phyloP scores from a whole-genome alignment of 2,888 invertebrate genomes.

The Hedya salicella region DNA sequence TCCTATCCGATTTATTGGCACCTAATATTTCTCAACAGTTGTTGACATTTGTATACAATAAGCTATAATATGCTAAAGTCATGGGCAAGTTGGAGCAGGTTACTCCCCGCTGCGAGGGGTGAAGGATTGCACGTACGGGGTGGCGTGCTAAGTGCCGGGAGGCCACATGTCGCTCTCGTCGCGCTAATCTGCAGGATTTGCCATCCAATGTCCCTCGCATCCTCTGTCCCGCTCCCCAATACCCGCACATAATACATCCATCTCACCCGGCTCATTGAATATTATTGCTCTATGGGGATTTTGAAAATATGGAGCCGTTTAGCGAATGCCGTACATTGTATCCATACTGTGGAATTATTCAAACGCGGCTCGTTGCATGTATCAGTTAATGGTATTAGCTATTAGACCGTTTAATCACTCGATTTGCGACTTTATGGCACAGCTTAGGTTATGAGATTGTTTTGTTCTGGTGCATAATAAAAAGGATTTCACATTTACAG shows the following conservation, averaged over 20 bases:
- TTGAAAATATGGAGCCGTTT: slow-evolving; percentile 85
- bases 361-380: slow-evolving; percentile 81
- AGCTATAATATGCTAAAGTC: neutral
- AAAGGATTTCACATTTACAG: slow-evolving; percentile 2
- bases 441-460: slow-evolving; percentile 54
- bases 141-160: slow-evolving; percentile 79
- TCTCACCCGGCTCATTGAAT: slow-evolving; percentile 81
- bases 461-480: slow-evolving; percentile 31
- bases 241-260: slow-evolving; percentile 61
- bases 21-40: neutral
- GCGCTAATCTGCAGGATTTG: slow-evolving; percentile 84
- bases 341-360: slow-evolving; percentile 83
- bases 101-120: slow-evolving; percentile 49
- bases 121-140: slow-evolving; percentile 58
- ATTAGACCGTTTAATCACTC: slow-evolving; percentile 81
- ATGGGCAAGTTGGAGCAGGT: slow-evolving; percentile 31
- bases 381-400: slow-evolving; percentile 85
- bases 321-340: slow-evolving; percentile 83
- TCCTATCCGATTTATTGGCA: too few relatives aligned
- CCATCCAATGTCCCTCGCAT: slow-evolving; percentile 77
- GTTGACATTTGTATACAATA: neutral
- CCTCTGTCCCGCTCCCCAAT: slow-evolving; percentile 63
- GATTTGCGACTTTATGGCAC: slow-evolving; percentile 76
- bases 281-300: slow-evolving; percentile 85
- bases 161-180: slow-evolving; percentile 84